Evolutionary conservation across 2,888 invertebrate genomes (phyloP), one percentile per base, ranked within the genome.

Genomic region (Epiblema foenella): DNA sequence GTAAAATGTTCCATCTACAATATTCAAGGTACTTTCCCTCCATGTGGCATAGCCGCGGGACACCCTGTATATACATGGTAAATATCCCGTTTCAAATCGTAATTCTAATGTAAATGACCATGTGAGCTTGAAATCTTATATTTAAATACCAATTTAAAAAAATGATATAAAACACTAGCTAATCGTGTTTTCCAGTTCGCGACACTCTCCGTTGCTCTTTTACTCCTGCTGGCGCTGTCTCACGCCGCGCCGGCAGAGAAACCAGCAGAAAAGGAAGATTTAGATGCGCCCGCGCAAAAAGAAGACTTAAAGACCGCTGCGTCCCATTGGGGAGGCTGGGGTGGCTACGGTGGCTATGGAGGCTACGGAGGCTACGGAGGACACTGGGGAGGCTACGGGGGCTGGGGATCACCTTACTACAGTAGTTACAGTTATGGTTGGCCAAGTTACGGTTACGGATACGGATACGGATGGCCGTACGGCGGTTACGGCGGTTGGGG

Each of bases 261-360:
- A 18, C 77, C 78, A 20, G 74, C 78, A 62, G 79, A 1, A 79
- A 81, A 69, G 69, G 73, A 71, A 0, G 63, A 75, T 18, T 79
- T 86, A 57, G 88, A 89, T 62, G 69, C 87, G 10, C 78, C 79
- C 1, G 77, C 84, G 2, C 89, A 88, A 3, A 88, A 89, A 20
- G 90, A 88, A 15, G 93, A 93, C 74, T 79, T 93, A 1, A 89
- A 92, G 74, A 84, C 92, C 0, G 90, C 90, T 0, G 93, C 93
- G 0, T 87, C 93, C 0, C 88, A 89, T 70, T 93, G 89, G 84
- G 89, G 89, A 0, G 89, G 88, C 0, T 80, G 83, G 42, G 77
- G 75, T 29, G n/a, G n/a, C 24, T 24, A 24, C 4, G 24, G 24
- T 57, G 82, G 78, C 57, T 74, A 77, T 11, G 79, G 69, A 1